Base-by-base conservation (phyloP, 2,797 vertebrate species). In the Ctenochaetus hawaiiensis region DNA sequence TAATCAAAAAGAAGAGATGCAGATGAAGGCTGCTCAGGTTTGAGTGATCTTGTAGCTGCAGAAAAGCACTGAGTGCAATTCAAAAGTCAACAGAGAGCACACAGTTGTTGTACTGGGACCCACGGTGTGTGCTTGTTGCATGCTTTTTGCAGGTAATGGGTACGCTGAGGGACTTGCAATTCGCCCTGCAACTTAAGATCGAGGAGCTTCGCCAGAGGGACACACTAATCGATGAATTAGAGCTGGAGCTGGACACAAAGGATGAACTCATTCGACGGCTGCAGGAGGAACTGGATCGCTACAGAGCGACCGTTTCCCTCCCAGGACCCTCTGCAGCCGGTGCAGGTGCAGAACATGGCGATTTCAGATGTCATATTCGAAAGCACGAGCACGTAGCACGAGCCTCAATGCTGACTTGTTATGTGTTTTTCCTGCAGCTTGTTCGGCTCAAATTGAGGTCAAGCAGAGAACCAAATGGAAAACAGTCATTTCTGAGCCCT, bases 191-290 rank as follows among this genome's bases (percentile, higher is more conserved):
- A 75, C 84, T 95, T 23, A 96, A 96, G 86, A 95, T 96, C 8
- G 95, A 96, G 82, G 95, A 96, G 93, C 93, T 96, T 57, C 93
- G 95, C n/a, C 95, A 96, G 83, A 91, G 95, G 56, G 95, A 96
- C 88, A 92, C 94, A 0, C 90, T 96, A 5, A 96, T 96, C 61
- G 95, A 96, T 64, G 96, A 96, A 84, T 84, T 96, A 22, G 95
- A 96, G 85, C 83, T 95, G 61, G 95, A 96, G 84, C 75, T 96
- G 68, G 95, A 96, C 34, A 92, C 95, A 11, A 96, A 96, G 83
- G 95, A 96, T 72, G 95, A 96, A 66, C 93, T 96, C 44, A 96
- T 96, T 48, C 94, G 94, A n/a, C 94, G 95, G 59, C 92, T 96
- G 44, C 95, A 95, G 84, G 94, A 94, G 59, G 95, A 96, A 66